phyloP scores from a whole-genome alignment of 2,888 invertebrate species.

The Pyrochroa serraticornis region DNA sequence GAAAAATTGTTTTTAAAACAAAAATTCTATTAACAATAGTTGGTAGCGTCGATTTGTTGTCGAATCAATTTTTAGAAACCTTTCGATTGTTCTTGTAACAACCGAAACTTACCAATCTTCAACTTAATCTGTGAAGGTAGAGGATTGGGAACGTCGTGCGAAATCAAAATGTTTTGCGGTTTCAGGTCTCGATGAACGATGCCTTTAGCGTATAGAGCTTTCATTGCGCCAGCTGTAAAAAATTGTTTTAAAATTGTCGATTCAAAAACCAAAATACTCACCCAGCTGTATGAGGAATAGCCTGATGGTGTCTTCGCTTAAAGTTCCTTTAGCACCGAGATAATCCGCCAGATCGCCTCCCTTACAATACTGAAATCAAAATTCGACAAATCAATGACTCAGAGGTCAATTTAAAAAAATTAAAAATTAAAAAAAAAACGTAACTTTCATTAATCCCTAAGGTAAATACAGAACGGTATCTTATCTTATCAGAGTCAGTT shows the following conservation, averaged over 20 bases:
- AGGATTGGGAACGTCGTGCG: conserved; percentile 76
- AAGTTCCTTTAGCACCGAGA: conserved; percentile 88
- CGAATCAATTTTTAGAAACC: not conserved
- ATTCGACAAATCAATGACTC: conserved; percentile 39
- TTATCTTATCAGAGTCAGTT: conserved; percentile 21
- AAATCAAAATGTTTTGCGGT: conserved; percentile 97
- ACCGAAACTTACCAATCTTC: conserved; percentile 79
- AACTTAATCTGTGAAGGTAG: conserved; percentile 86
- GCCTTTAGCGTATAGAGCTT: conserved; percentile 94
- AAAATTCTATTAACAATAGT: no score
- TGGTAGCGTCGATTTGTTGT: no score
- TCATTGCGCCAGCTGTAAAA: conserved; percentile 89
- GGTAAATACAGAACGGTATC: conserved; percentile 16
- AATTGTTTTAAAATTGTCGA: conserved; percentile 5
- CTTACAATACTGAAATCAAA: conserved; percentile 87
- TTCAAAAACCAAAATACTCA: conserved; percentile 54
- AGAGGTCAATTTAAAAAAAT: conserved; percentile 1
- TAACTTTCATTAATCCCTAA: conserved; percentile 4
- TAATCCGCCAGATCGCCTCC: conserved; percentile 99
- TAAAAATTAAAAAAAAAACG: not conserved
- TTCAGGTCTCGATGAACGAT: conserved; percentile 99
- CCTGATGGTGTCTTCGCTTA: conserved; percentile 96
- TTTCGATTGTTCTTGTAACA: not conserved
- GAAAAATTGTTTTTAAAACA: no score
- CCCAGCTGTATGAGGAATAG: conserved; percentile 93